Evolutionary conservation across 2,888 invertebrate genomes (phyloP).

Genomic region (Mythimna vitellina): DNA sequence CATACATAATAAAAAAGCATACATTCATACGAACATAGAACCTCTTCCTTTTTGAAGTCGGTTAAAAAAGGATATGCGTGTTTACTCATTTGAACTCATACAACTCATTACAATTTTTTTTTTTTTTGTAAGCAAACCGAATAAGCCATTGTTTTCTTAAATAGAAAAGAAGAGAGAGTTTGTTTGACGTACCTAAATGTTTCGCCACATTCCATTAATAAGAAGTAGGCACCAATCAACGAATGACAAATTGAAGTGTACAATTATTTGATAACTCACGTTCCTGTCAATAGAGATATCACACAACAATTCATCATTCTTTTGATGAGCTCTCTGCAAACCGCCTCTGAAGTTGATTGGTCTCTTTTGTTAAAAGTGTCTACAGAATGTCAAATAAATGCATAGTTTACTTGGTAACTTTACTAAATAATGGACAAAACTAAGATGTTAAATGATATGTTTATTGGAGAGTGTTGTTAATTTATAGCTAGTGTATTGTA

Average conservation of each 20-base stretch:
- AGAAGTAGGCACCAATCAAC: conserved; percentile 56
- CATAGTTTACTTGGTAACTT: conserved; percentile 15
- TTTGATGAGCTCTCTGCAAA: conserved; percentile 32
- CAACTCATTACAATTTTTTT: conserved; percentile 15
- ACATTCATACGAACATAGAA: no score
- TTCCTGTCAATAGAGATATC: conserved; percentile 54
- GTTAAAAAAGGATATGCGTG: background rate
- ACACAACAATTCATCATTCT: conserved; percentile 53
- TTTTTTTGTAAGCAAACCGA: conserved; percentile 52
- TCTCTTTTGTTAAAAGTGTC: conserved; percentile 11
- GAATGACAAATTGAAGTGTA: conserved; percentile 61
- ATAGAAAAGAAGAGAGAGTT: conserved; percentile 69
- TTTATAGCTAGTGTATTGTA: conserved; percentile 9
- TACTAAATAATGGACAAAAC: conserved; percentile 21
- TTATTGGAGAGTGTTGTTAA: conserved; percentile 27
- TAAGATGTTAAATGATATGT: conserved; percentile 18
- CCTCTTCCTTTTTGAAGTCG: no score
- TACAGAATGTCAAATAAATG: conserved; percentile 4
- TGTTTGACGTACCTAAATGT: conserved; percentile 47
- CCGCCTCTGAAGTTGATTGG: conserved; percentile 6
- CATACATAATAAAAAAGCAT: no score
- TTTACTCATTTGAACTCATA: conserved; percentile 2
- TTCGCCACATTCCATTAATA: conserved; percentile 61
- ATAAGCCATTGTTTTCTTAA: conserved; percentile 59
- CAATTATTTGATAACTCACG: conserved; percentile 54